Base-by-base conservation (phyloP, 2,113 vertebrate genomes). In the Zingel zingel region DNA sequence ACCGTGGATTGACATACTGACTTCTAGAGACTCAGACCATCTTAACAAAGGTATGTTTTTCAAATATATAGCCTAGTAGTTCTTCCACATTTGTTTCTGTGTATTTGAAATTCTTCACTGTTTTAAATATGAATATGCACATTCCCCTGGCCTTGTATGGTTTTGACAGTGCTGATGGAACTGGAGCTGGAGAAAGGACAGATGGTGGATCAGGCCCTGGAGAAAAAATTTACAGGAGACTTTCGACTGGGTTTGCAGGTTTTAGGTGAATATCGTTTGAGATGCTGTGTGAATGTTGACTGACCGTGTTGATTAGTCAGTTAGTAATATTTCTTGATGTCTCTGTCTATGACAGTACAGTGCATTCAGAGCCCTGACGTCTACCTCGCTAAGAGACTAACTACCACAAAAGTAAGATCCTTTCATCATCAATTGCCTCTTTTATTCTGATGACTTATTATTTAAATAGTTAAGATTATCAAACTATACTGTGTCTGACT, bases 151-250 rank as follows among this genome's bases (percentile, higher is more conserved):
- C 16, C 27, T 15, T 58, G 23, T 47, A 1, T 43, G 5, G 36
- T 16, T 1, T 7, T 48, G 45, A 18, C 82, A 95, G 95, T 95
- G 67, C 59, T 95, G 25, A 77, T 82, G 27, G 73, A 64, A 3
- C 59, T 95, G 82, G 94, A 95, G 84, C 30, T 87, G 56, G 43
- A 89, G 67, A 83, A 2, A 0, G 85, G 78, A 36, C 89, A 91
- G 79, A 21, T 18, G 12, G 21, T 89, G 80, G 82, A 79, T 14
- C 81, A 92, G 18, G 1, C 14, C 19, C 21, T 95, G 74, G 92
- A 95, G 61, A 93, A 91, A 74, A 74, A 15, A 0, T 95, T 95
- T 71, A 59, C 83, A 7, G 95, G 93, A 74, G 95, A 95, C 64
- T 3, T 94, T 12, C 83, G 36, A 4, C 68, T 89, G 39, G 94